Conservation (phyloP, 2,888 invertebrate species). For the Apeira syringaria region DNA sequence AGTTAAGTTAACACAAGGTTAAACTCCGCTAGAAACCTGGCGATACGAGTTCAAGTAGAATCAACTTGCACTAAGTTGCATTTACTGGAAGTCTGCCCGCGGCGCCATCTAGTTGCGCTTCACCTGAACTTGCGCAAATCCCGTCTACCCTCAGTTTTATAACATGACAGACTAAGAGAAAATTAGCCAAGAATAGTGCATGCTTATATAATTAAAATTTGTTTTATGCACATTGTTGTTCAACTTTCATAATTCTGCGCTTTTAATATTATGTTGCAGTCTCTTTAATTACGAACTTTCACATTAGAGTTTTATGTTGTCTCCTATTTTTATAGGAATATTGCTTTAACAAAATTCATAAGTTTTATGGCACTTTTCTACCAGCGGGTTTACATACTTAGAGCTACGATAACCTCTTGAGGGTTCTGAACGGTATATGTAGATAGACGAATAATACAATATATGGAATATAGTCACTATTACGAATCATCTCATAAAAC, state of each 20-base stretch:
- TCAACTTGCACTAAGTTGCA: constrained; percentile 39
- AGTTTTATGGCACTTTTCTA: too few species aligned
- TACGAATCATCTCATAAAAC: too few species aligned
- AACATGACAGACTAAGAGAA: constrained; percentile 25
- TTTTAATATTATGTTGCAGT: constrained; percentile 15
- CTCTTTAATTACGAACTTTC: constrained; percentile 23
- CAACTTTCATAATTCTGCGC: constrained; percentile 13
- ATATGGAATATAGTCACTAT: too few species aligned
- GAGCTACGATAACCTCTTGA: too few species aligned
- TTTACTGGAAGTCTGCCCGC: constrained; percentile 54
- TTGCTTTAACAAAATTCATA: too few species aligned
- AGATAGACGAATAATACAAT: too few species aligned
- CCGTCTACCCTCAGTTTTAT: constrained; percentile 22
- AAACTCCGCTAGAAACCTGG: constrained; percentile 53
- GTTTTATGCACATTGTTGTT: constrained; percentile 22
- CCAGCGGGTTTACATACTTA: too few species aligned
- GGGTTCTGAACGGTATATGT: too few species aligned
- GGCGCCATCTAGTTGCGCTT: constrained; percentile 37
- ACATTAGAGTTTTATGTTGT: constrained; percentile 5
- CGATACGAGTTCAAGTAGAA: constrained; percentile 51
- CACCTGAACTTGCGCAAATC: constrained; percentile 27
- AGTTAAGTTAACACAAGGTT: constrained; percentile 47
- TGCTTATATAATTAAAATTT: constrained; percentile 29
- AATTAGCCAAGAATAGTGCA: constrained; percentile 17
- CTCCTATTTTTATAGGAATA: background rate